Percentiles rank a stretch among this genome's conserved stretches.
Evolutionary conservation across 2,113 vertebrate species (phyloP).

Genomic region (Cyphomyrus discorhynchus): DNA sequence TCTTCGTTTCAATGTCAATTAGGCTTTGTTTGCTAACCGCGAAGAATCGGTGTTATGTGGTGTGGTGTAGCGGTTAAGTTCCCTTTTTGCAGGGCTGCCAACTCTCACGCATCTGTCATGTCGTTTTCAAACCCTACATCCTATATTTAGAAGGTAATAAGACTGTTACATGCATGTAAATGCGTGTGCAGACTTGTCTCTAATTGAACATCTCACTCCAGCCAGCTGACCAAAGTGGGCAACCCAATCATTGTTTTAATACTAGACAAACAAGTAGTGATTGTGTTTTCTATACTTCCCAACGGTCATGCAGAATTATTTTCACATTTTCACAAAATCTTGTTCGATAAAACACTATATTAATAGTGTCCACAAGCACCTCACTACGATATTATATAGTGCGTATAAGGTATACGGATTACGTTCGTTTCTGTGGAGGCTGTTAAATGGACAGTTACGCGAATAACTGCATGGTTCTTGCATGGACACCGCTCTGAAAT

Average conservation of each 20-base stretch:
- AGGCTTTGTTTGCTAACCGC: neutral
- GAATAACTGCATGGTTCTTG: neutral
- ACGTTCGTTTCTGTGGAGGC: neutral
- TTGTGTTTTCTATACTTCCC: neutral
- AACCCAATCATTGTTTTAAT: neutral
- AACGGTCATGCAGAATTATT: neutral
- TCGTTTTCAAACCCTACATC: too few relatives aligned
- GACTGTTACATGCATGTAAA: neutral
- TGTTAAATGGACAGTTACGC: too few relatives aligned
- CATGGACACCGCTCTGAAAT: too few relatives aligned
- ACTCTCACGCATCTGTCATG: neutral
- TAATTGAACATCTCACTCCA: neutral
- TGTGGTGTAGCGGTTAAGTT: neutral
- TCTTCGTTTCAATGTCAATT: neutral
- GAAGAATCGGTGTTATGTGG: neutral
- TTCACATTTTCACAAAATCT: neutral
- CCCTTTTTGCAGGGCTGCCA: neutral
- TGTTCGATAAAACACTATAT: neutral
- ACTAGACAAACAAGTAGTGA: neutral
- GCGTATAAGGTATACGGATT: neutral
- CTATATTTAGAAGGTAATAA: neutral
- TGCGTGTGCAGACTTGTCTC: neutral
- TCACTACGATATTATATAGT: neutral
- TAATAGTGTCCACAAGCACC: neutral
- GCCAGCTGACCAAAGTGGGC: neutral